These are phyloP conservation scores for Atta texana DNA, from an alignment of 1,140 invertebrate species.

Conservation along the genomic window DNA sequence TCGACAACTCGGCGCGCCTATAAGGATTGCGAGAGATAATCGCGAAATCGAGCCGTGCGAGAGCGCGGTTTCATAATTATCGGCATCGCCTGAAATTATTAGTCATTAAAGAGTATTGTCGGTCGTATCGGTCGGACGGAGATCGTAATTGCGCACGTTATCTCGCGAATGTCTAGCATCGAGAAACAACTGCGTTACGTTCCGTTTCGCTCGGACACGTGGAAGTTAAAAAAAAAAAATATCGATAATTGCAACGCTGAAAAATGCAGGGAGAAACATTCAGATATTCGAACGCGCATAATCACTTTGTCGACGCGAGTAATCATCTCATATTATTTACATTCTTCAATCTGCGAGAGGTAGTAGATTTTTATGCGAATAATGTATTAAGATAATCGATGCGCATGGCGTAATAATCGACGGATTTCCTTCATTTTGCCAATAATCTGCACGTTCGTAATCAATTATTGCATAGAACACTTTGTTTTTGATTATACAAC, in stretches of 20 bases:
- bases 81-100: slow-evolving; percentile 55
- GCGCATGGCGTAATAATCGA: neutral
- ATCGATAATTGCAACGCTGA: slow-evolving; percentile 2
- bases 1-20: neutral
- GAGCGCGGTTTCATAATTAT: slow-evolving; percentile 57
- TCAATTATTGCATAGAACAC: neutral
- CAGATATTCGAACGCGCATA: neutral
- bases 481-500: neutral
- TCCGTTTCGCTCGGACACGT: neutral
- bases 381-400: slow-evolving; percentile 13
- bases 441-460: neutral
- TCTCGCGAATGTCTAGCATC: slow-evolving; percentile 30
- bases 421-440: slow-evolving; percentile 6
- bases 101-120: slow-evolving; percentile 57
- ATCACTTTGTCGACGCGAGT: neutral
- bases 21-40: slow-evolving; percentile 25
- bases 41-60: slow-evolving; percentile 46
- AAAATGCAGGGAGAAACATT: slow-evolving; percentile 11
- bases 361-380: neutral
- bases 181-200: slow-evolving; percentile 15
- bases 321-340: slow-evolving; percentile 33
- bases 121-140: slow-evolving; percentile 30
- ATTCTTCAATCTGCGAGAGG: neutral
- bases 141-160: slow-evolving; percentile 51
- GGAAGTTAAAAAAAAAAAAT: neutral